Evolutionary conservation across 1,140 invertebrate genomes (phyloP), one percentile per base, ranked within the genome.

Genomic region (Microplitis mediator): DNA sequence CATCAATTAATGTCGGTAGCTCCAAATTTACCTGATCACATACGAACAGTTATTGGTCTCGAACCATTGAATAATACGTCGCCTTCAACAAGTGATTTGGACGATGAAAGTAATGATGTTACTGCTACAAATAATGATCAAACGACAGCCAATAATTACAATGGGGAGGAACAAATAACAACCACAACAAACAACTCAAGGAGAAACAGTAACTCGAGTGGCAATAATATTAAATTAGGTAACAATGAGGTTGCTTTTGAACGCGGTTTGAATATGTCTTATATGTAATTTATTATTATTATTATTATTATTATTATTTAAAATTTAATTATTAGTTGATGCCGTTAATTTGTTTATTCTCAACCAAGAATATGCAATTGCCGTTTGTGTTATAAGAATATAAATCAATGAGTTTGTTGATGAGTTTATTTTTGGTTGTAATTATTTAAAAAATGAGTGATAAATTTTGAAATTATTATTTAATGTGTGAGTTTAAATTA

Each of bases 1-100:
- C 85, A 92, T 77, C 95, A 97, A 83, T 89, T 97, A 0, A 90
- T 91, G 79, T 90, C 90, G 36, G 89, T 92, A 0, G 90, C 90
- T 5, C 60, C 76, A 13, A 89, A 92, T 75, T 81, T 95, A 45
- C 91, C 92, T 0, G 90, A 93, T 77, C 87, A 90, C 16, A 89
- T 94, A 52, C 87, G 92, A 36, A 80, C 88, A 6, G 92, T 94
- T 69, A 88, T 95, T 51, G 93, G 92, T 0, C 82, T 94, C 3
- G 86, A 88, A 16, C 81, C 85, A 35, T 60, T 86, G 2, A 79
- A 81, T 45, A 80, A 81, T 45, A 82, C 77, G 61, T 60, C 75
- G 4, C 35, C 68, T 8, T 71, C 74, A 51, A 60, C 62, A 14
- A 81, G 64, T 35, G 76, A 78, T 31, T 36, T 72, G 31, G 81